phyloP scores from a whole-genome alignment of 2,797 vertebrate species.

The Xiphorhynchus erythropygius region DNA sequence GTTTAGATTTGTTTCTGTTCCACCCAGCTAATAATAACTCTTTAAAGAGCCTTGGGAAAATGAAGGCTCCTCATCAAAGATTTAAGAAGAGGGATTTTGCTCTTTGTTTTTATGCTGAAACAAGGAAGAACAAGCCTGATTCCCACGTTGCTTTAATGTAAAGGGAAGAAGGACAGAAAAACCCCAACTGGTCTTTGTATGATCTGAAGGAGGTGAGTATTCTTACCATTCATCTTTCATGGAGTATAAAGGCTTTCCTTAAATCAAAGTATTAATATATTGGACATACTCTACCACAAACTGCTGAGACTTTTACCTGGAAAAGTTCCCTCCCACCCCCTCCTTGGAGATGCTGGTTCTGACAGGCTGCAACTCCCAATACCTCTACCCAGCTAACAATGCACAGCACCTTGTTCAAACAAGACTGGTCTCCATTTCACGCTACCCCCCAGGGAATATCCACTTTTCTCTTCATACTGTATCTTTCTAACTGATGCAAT shows the following conservation, averaged over 20 bases:
- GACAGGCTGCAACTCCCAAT: constrained; percentile 52
- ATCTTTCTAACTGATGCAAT: constrained; percentile 68
- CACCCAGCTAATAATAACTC: background rate
- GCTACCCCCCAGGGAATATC: constrained; percentile 52
- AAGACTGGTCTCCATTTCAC: constrained; percentile 62
- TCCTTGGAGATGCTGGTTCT: constrained; percentile 33
- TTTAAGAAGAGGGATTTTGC: background rate
- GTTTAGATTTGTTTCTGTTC: background rate
- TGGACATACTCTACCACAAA: background rate
- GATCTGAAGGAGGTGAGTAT: background rate
- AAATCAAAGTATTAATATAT: background rate
- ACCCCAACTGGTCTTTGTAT: background rate
- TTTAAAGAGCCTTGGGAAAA: background rate
- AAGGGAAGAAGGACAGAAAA: background rate
- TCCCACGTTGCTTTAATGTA: background rate
- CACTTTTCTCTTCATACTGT: constrained; percentile 2
- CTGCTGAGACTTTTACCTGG: background rate
- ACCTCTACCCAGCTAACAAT: constrained; percentile 32
- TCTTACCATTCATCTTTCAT: background rate
- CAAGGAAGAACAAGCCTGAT: background rate
- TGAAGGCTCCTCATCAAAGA: background rate
- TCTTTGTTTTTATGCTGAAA: background rate
- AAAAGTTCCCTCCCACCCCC: background rate
- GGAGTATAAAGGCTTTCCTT: background rate
- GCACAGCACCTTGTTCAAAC: constrained; percentile 66